A percentile compares a stretch with the other conserved stretches of the same genome.
These are phyloP conservation scores for Eremophila alpestris DNA, from an alignment of 2,797 vertebrate genomes.

Conservation along the genomic window DNA sequence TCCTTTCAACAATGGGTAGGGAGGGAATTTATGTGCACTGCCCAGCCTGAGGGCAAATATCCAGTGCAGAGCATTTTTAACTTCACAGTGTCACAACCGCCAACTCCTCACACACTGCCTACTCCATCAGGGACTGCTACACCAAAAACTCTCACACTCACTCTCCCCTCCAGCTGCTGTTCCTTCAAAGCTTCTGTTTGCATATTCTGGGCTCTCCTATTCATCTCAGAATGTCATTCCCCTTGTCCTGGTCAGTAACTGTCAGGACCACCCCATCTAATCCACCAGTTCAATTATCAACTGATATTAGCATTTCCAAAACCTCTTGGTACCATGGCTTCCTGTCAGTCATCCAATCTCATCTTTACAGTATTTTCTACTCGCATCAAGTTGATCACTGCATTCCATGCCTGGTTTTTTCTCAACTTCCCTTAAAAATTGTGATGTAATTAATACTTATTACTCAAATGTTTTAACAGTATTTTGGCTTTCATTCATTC, in stretches of 20 bases:
- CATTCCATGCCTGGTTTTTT: background rate
- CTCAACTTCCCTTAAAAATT: background rate
- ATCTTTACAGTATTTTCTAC: background rate
- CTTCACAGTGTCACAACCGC: background rate
- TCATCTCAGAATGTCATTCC: background rate
- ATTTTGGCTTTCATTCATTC: background rate
- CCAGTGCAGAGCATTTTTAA: background rate
- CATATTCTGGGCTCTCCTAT: background rate
- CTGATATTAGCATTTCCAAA: background rate
- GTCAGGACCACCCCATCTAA: background rate
- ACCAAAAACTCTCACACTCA: background rate
- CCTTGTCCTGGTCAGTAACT: background rate
- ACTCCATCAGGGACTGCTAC: background rate
- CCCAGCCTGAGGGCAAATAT: background rate
- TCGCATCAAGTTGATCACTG: background rate
- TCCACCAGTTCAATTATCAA: background rate
- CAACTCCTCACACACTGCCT: background rate
- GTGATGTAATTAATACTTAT: background rate
- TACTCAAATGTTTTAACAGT: background rate
- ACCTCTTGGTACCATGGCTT: background rate
- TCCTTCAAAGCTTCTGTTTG: background rate
- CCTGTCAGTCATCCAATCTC: background rate
- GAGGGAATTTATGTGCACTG: background rate
- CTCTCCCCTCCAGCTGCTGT: accelerated
- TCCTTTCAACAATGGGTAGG: background rate